Percentiles rank a stretch among this genome's conserved stretches.
Conservation (phyloP, 2,797 vertebrate species). For the Limosa lapponica region DNA sequence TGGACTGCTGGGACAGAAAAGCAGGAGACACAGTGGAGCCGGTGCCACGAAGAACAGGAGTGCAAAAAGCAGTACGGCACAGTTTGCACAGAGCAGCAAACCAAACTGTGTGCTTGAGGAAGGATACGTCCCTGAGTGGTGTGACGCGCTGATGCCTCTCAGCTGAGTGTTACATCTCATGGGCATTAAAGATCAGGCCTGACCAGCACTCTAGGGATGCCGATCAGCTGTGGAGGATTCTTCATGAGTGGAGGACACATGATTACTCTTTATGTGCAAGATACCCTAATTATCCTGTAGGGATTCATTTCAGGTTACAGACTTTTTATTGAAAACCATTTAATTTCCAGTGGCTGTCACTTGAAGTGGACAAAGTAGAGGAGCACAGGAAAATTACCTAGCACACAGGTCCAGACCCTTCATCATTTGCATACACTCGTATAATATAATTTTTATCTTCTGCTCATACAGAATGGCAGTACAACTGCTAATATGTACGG, state of each 20-base stretch:
- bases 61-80: background rate
- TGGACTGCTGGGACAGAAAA: background rate
- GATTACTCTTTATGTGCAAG: conserved; percentile 73
- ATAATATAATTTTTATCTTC: conserved; percentile 69
- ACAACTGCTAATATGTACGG: conserved; percentile 40
- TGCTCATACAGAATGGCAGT: conserved; percentile 13
- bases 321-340: conserved; percentile 76
- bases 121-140: background rate
- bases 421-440: conserved; percentile 57
- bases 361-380: conserved; percentile 65
- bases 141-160: background rate
- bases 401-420: conserved; percentile 41
- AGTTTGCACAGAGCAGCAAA: background rate
- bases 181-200: conserved; percentile 49
- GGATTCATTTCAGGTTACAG: conserved; percentile 74
- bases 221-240: conserved; percentile 25
- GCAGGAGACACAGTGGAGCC: accelerated
- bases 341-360: conserved; percentile 75
- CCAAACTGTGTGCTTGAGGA: background rate
- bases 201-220: background rate
- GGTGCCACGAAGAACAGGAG: background rate
- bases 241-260: conserved; percentile 46
- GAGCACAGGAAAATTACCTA: conserved; percentile 65
- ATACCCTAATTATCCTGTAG: conserved; percentile 73
- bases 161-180: conserved; percentile 1